Conservation (phyloP, 2,888 invertebrate genomes). For the Bursaphelenchus okinawaensis region DNA sequence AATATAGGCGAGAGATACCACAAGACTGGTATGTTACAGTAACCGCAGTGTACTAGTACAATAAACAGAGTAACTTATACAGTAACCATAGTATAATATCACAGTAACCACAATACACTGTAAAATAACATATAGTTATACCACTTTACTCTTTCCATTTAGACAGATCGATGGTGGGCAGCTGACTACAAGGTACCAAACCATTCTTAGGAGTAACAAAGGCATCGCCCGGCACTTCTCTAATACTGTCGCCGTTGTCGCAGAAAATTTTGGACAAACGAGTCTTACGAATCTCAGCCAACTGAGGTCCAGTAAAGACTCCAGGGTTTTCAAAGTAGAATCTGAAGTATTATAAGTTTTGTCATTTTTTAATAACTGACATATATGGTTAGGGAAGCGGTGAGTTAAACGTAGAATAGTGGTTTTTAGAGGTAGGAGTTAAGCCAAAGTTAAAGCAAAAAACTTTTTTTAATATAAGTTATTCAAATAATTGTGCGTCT, state of each 20-base stretch:
- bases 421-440: neutral
- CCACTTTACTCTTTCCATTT: slow-evolving; percentile 56
- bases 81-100: no score
- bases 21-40: no score
- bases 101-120: no score
- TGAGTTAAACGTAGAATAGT: neutral
- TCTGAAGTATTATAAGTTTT: slow-evolving; percentile 43
- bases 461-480: neutral
- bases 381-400: neutral
- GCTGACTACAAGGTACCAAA: slow-evolving; percentile 44
- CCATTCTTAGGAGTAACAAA: slow-evolving; percentile 43
- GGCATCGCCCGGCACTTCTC: slow-evolving; percentile 50
- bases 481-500: no score
- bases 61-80: no score
- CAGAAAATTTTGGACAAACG: slow-evolving; percentile 80
- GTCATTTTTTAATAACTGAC: no score
- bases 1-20: no score
- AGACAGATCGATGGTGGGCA: slow-evolving; percentile 47
- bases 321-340: slow-evolving; percentile 62
- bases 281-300: slow-evolving; percentile 75
- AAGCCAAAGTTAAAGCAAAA: neutral
- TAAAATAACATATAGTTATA: no score
- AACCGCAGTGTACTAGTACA: no score
- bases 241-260: slow-evolving; percentile 75
- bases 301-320: slow-evolving; percentile 63